Evolutionary conservation across 2,888 invertebrate species (phyloP), one percentile per base, ranked within the genome.

Genomic region (Dryocosmus kuriphilus): DNA sequence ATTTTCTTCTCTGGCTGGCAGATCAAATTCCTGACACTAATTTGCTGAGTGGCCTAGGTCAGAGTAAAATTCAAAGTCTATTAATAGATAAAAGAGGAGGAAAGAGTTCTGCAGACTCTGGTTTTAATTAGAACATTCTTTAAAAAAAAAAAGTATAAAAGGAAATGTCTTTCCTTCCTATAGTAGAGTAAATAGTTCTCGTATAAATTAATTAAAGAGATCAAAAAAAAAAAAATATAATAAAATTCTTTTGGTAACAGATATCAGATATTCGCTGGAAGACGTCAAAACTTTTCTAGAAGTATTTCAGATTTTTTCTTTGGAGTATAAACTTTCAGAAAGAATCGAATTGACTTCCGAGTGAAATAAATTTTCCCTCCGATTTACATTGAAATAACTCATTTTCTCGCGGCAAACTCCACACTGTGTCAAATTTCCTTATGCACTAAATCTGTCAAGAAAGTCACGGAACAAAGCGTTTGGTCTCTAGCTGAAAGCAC

Each of bases 21-120:
- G 77, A 77, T 81, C 79, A 79, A 81, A 79, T 81, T 81, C 80
- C 73, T 75, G 74, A 67, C 80, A 80, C 80, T 81, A 81, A 83
- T 83, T 83, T 83, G 81, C 60, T 77, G 79, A 80, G 80, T 83
- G 79, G 80, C 78, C 81, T 79, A 81, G 82, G 82, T 83, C 80
- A 81, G 80, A 80, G 78, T 75, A 77, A 82, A 81, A 79, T 62
- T 77, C 77, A 75, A 75, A 76, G 76, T 73, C 81, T 82, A 82
- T 82, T 80, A 79, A 78, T 80, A 82, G 79, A 79, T 76, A 77
- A 77, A 74, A 61, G 78, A 27, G 8, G 67, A 30, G 41, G 27
- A 41, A 41, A 24, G 16, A 8, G 22, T 38, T 41, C n/a, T 35
- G 8, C 41, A 19, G 9, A 46, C 16, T 46, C 19, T 16, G 14